Percentiles rank a stretch among this genome's conserved stretches.
Conservation (phyloP, 2,113 vertebrate genomes). For the Kryptolebias marmoratus region DNA sequence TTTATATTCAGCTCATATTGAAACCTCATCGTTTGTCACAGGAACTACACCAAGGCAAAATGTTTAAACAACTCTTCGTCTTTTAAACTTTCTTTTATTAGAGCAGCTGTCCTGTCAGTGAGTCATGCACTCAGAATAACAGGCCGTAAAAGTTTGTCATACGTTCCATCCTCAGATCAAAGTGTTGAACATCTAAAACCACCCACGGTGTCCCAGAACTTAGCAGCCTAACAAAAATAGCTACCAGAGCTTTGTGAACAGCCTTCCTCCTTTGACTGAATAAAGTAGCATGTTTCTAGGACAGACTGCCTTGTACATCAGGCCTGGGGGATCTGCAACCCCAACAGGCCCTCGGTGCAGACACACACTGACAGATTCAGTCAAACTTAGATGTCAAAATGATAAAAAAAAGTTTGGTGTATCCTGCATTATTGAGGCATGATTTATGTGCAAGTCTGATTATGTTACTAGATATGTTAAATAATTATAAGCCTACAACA, state of each 20-base stretch:
- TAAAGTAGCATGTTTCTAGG: conserved; percentile 63
- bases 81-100: conserved; percentile 46
- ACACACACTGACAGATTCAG: conserved; percentile 29
- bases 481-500: neutral
- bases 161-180: conserved; percentile 53
- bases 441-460: conserved; percentile 8
- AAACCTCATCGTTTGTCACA: conserved; percentile 32
- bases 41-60: neutral
- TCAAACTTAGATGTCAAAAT: conserved; percentile 33
- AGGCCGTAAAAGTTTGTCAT: conserved; percentile 45
- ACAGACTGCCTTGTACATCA: conserved; percentile 46
- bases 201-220: conserved; percentile 58
- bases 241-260: conserved; percentile 46
- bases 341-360: conserved; percentile 40
- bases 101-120: conserved; percentile 41
- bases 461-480: neutral
- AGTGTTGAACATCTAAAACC: conserved; percentile 62
- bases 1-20: conserved; percentile 33
- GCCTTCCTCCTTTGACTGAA: conserved; percentile 38
- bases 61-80: conserved; percentile 32
- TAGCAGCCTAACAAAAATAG: conserved; percentile 60
- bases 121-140: conserved; percentile 41
- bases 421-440: neutral
- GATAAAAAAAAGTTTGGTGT: conserved; percentile 29
- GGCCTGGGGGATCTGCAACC: conserved; percentile 53